Conservation (phyloP, 2,797 vertebrate species). For the Buphagus erythrorhynchus region DNA sequence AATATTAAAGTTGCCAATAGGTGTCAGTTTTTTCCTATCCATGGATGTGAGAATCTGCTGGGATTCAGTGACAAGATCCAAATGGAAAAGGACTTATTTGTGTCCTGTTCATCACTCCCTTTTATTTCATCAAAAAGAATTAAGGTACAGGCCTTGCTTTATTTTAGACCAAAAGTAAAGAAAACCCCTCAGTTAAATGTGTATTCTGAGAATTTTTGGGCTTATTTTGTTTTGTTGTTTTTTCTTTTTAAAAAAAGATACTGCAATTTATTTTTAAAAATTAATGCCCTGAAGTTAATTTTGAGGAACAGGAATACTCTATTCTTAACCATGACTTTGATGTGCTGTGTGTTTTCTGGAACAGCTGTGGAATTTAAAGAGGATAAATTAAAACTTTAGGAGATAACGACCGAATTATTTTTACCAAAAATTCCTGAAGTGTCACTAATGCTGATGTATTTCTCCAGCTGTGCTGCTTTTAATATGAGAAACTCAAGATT, state of each 20-base stretch:
- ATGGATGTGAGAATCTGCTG: background rate
- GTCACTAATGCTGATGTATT: background rate
- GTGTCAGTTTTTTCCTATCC: constrained; percentile 68
- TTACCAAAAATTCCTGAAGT: background rate
- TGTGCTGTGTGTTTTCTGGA: background rate
- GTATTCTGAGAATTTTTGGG: background rate
- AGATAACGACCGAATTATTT: background rate
- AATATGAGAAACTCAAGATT: accelerated
- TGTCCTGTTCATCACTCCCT: background rate
- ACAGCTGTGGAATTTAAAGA: background rate
- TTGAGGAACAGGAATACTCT: background rate
- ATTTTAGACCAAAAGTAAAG: background rate
- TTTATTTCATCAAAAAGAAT: background rate
- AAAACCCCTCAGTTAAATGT: background rate
- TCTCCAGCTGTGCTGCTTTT: background rate
- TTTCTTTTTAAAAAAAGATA: no score
- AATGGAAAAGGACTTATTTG: background rate
- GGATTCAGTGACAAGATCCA: background rate
- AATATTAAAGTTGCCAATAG: constrained; percentile 70
- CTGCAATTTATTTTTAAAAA: background rate
- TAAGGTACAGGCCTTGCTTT: background rate
- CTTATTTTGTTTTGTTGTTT: background rate
- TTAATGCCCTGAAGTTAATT: background rate
- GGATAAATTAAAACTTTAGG: background rate
- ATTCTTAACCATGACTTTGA: accelerated